These are phyloP conservation scores for Microcebus griseorufus DNA, from an alignment of 2,113 vertebrate species.

Conservation along the genomic window DNA sequence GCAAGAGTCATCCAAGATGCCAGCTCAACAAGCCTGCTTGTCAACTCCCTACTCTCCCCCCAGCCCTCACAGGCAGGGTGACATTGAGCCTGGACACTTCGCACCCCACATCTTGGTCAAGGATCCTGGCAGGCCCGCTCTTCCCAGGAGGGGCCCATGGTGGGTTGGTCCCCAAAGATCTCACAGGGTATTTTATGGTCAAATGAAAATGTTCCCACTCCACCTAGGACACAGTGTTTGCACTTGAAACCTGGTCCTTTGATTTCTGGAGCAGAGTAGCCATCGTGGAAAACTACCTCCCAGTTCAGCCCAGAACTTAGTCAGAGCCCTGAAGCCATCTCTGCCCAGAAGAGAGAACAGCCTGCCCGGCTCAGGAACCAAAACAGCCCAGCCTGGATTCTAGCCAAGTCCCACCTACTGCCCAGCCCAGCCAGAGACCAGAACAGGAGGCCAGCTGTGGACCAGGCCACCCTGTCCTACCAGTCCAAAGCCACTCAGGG, in stretches of 20 bases:
- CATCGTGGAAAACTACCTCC: not conserved
- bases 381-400: not conserved
- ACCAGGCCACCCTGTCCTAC: not conserved
- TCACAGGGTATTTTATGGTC: not conserved
- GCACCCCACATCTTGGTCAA: not conserved
- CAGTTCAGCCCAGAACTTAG: not conserved
- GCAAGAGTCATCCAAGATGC: not conserved
- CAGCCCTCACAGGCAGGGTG: not conserved
- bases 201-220: not conserved
- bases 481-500: not conserved
- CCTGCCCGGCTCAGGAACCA: not conserved
- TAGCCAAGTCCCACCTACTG: not conserved
- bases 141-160: accelerated
- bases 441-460: not conserved
- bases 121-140: not conserved
- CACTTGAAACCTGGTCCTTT: not conserved
- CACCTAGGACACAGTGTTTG: not conserved
- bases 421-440: not conserved
- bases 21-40: not conserved
- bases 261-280: not conserved
- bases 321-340: not conserved
- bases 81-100: not conserved
- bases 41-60: not conserved
- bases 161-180: not conserved
- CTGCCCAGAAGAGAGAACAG: not conserved